These are phyloP conservation scores for Candoia aspera DNA, from an alignment of 2,113 vertebrate species.

Conservation along the genomic window DNA sequence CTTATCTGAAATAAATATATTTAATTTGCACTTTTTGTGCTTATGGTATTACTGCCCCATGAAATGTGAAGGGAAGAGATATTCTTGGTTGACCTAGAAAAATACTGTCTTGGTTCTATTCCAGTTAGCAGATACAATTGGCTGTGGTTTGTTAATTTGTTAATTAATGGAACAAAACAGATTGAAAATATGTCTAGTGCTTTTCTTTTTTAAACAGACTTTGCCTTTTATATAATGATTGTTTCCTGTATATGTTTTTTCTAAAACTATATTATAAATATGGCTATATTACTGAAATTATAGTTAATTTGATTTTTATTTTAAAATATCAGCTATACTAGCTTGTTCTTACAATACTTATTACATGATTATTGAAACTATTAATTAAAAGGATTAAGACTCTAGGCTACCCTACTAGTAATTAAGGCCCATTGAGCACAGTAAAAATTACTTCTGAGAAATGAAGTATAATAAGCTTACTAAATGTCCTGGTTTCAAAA, in stretches of 20 bases:
- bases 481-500: conserved; percentile 44
- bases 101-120: neutral
- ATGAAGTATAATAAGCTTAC: neutral
- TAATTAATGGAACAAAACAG: neutral
- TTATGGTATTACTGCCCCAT: neutral
- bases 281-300: neutral
- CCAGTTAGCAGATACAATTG: neutral
- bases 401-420: neutral
- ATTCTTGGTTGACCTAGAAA: neutral
- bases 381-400: neutral
- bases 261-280: neutral
- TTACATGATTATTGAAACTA: neutral
- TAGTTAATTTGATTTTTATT: neutral
- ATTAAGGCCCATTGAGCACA: neutral
- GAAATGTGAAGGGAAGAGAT: neutral
- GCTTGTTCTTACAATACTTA: neutral
- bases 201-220: neutral
- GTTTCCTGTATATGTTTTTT: neutral
- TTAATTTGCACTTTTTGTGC: neutral
- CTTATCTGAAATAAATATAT: neutral
- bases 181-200: neutral
- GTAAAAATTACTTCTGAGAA: neutral
- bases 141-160: neutral
- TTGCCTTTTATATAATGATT: neutral
- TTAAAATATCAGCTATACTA: neutral